Evolutionary conservation across 2,888 invertebrate species (phyloP), one percentile per base, ranked within the genome.

Genomic region (Trichogramma evanescens): DNA sequence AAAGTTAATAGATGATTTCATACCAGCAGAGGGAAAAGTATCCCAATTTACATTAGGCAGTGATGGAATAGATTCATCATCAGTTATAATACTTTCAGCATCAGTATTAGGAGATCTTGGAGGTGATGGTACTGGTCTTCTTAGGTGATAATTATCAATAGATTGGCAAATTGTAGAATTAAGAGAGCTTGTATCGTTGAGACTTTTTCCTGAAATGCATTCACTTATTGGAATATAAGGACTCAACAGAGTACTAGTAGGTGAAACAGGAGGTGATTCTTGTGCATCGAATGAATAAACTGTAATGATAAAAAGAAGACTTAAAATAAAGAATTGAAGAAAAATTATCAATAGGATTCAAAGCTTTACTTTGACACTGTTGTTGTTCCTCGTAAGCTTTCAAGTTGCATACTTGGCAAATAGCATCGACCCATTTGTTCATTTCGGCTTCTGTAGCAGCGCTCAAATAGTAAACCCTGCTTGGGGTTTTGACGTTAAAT

Each of bases 351-450:
- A 44, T 40, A 61, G 5, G 13, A 55, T 50, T 45, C 52, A 49
- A 7, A 49, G 41, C 13, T 67, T 66, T 72, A 78, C 74, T 78
- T 72, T 73, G 74, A 76, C 80, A 72, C 58, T 72, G 74, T 56
- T 75, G 76, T 39, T 78, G 78, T 59, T 82, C 80, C 60, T 84
- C 82, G 6, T 85, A 85, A 2, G 91, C 86, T 73, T 91, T 88
- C 63, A 94, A 80, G 53, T 93, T 91, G 77, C 95, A 96, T 49
- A 94, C 93, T 78, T 89, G 87, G 78, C 96, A 96, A 67, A 97
- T 91, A 63, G 90, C 92, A 72, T 91, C 89, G 7, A 96, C 95
- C 97, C 97, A 97, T 76, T 89, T 89, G 69, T 89, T 89, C 95
- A 97, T 95, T 71, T 95, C 95, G 51, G 85, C 83, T 75, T 95